Evolutionary conservation across 1,140 invertebrate genomes (phyloP).

Genomic region (Anastatus disparis): DNA sequence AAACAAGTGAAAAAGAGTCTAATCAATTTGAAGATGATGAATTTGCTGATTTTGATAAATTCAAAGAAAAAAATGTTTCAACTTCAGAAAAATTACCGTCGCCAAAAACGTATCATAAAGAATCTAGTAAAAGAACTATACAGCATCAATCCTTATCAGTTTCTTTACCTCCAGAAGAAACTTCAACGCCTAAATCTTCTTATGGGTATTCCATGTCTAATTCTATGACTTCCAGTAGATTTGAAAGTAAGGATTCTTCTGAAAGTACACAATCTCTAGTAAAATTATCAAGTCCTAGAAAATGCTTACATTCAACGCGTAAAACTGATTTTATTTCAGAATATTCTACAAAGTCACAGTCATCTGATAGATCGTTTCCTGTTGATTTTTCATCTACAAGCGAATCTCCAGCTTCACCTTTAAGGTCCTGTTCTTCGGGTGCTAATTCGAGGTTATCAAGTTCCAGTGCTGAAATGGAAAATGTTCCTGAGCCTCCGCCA

Average conservation of each 20-base stretch:
- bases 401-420: constrained; percentile 57
- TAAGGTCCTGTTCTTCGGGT: constrained; percentile 57
- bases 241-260: constrained; percentile 31
- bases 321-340: constrained; percentile 57
- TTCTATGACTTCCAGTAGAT: constrained; percentile 21
- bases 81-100: constrained; percentile 40
- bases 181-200: constrained; percentile 41
- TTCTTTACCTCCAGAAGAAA: constrained; percentile 73
- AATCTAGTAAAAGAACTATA: constrained; percentile 43
- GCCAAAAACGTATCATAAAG: constrained; percentile 42
- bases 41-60: constrained; percentile 64
- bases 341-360: constrained; percentile 46
- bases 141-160: constrained; percentile 75
- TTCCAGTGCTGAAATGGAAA: constrained; percentile 63
- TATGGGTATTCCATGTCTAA: constrained; percentile 33
- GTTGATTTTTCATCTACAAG: constrained; percentile 58
- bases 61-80: constrained; percentile 54
- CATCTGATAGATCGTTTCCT: constrained; percentile 58
- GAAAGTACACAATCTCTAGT: constrained; percentile 48
- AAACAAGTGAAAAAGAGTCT: constrained; percentile 39
- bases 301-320: constrained; percentile 52
- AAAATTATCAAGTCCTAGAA: constrained; percentile 62
- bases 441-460: constrained; percentile 58
- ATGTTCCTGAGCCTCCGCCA: constrained; percentile 78
- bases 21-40: constrained; percentile 55